These are phyloP conservation scores for Spisula subtruncata DNA, from an alignment of 2,888 invertebrate species.

Conservation along the genomic window DNA sequence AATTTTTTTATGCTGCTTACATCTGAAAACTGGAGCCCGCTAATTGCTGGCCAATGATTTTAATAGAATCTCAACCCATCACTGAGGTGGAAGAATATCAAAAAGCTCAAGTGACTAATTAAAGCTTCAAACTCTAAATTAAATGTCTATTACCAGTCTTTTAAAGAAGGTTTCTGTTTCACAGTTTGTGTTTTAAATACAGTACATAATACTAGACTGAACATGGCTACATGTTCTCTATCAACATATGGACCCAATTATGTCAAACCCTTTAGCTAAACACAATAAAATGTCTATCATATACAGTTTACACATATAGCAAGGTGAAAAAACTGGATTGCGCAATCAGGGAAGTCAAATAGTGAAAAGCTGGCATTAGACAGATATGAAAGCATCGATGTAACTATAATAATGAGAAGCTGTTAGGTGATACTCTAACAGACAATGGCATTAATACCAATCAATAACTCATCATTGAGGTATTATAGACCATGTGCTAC, in stretches of 20 bases:
- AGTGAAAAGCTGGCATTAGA: background rate
- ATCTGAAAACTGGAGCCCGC: no score
- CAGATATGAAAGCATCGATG: background rate
- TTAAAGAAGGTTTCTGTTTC: no score
- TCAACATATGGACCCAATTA: background rate
- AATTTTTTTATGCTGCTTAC: no score
- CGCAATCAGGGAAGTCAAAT: background rate
- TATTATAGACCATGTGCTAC: background rate
- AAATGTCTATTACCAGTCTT: no score
- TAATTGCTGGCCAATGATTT: no score
- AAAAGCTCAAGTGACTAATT: no score
- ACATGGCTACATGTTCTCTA: background rate
- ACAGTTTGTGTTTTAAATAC: no score
- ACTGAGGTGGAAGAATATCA: no score
- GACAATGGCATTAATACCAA: background rate
- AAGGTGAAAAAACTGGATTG: slow-evolving; percentile 18
- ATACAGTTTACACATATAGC: background rate
- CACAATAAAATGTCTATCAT: background rate
- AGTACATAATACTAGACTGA: background rate
- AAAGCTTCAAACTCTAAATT: no score
- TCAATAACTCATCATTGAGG: background rate
- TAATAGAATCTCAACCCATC: no score
- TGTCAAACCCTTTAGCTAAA: background rate
- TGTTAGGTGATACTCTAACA: background rate
- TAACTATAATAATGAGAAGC: background rate